Evolutionary conservation across 1,140 invertebrate genomes (phyloP), one percentile per base, ranked within the genome.

Genomic region (Tyrophagus putrescentiae): DNA sequence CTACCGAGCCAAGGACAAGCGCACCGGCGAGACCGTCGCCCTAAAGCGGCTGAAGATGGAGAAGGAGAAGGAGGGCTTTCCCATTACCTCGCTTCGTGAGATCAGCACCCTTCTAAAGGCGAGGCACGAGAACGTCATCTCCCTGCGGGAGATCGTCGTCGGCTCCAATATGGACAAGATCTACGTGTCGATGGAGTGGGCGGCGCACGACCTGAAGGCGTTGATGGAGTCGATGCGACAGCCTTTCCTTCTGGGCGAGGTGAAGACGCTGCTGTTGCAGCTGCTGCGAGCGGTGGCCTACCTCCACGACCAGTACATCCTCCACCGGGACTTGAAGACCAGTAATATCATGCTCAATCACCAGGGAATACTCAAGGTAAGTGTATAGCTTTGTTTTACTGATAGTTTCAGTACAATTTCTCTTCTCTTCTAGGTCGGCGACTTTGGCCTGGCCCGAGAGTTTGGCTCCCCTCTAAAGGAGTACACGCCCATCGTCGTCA

Each of bases 141-240:
- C 92, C 0, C 91, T 98, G 0, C 77, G 89, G 61, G 96, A 99
- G 76, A 98, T 99, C 64, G 96, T 99, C 0, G 92, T 98, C 3
- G 95, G 96, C 6, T 94, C 87, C 66, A 98, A 98, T 68, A 98
- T 98, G 88, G 94, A 98, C 71, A 98, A 97, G 71, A 98, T 99
- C 67, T 99, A 95, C 70, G 91, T 99, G 64, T 95, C 98, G 0
- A 99, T 99, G 96, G 96, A 99, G 70, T 99, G 96, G 72, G 93
- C 99, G 0, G 95, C 98, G 68, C 95, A 98, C 68, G 95, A 99
- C 72, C 75, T 99, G 4, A 99, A 98, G 72, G 87, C 85, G 31
- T 75, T 99, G 1, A 98, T 99, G 87, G 92, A 98, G 73, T 93
- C 88, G 0, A 95, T 99, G 89, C 92, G 90, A 69, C 87, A 93